A percentile compares a stretch with the other conserved stretches of the same genome.
Evolutionary conservation across 2,797 vertebrate genomes (phyloP).

Genomic region (Catostomus latipinnis): DNA sequence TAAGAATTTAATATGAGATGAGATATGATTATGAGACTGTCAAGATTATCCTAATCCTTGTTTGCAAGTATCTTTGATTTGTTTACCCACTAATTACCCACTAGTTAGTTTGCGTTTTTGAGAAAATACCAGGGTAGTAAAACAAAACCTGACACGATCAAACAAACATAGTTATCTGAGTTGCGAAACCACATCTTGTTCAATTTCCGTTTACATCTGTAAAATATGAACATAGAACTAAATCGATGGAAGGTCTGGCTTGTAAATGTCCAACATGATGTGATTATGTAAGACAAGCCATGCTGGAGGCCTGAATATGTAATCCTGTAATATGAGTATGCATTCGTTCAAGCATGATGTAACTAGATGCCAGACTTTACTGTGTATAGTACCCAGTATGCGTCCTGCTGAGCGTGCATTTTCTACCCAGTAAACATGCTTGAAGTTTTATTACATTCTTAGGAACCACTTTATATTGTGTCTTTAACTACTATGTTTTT

Average conservation of each 20-base stretch:
- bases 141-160: not conserved
- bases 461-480: no score
- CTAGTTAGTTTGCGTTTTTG: no score
- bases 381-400: conserved; percentile 46
- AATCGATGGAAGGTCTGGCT: conserved; percentile 66
- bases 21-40: not conserved
- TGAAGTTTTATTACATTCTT: conserved; percentile 28
- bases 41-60: not conserved
- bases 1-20: not conserved
- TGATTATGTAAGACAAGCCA: conserved; percentile 72
- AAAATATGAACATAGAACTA: conserved; percentile 74
- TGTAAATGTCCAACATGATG: conserved; percentile 67
- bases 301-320: conserved; percentile 65
- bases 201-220: conserved; percentile 61
- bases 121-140: not conserved
- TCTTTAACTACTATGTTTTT: no score
- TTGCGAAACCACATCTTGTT: not conserved
- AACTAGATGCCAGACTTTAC: conserved; percentile 78
- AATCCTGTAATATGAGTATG: conserved; percentile 83
- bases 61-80: conserved; percentile 1
- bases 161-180: not conserved
- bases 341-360: conserved; percentile 81
- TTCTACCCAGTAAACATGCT: conserved; percentile 33
- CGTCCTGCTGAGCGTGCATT: conserved; percentile 21
- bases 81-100: not conserved